Evolutionary conservation across 2,113 vertebrate species (phyloP).

Genomic region (Lepus timidus): DNA sequence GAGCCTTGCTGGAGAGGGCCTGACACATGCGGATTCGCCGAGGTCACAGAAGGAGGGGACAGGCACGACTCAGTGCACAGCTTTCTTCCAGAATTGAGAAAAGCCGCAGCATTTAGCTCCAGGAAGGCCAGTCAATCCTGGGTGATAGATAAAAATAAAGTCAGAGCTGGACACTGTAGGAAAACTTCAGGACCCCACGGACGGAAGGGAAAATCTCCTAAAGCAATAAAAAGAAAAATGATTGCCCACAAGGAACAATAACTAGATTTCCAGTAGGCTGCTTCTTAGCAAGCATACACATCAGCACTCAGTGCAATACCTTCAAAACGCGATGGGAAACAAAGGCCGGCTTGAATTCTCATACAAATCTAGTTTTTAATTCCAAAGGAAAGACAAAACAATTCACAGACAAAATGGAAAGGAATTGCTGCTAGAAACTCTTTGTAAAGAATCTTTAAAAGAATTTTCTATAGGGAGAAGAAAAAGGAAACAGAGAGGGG

Average conservation of each 20-base stretch:
- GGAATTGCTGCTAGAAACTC: not conserved
- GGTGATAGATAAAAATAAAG: conserved; percentile 12
- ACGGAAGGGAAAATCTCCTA: not conserved
- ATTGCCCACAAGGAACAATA: not conserved
- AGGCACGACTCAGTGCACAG: not conserved
- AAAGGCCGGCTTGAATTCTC: not conserved
- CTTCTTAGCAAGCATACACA: not conserved
- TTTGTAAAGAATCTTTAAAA: not conserved
- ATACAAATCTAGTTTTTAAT: not conserved
- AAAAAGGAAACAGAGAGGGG: not conserved
- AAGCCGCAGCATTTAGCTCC: not conserved
- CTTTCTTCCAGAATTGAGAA: not conserved
- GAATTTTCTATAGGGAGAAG: not conserved
- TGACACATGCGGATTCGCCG: not conserved
- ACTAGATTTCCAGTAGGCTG: not conserved
- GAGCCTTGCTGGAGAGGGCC: not conserved
- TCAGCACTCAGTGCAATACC: not conserved
- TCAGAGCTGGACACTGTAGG: not conserved
- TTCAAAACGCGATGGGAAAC: not conserved
- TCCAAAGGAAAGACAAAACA: conserved; percentile 7
- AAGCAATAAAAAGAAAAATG: not conserved
- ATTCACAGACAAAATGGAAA: conserved; percentile 30
- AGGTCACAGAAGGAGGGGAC: not conserved
- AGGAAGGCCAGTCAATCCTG: not conserved
- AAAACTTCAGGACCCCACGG: not conserved